Base-by-base conservation (phyloP, 1,140 invertebrate genomes). In the Drosophila saltans region DNA sequence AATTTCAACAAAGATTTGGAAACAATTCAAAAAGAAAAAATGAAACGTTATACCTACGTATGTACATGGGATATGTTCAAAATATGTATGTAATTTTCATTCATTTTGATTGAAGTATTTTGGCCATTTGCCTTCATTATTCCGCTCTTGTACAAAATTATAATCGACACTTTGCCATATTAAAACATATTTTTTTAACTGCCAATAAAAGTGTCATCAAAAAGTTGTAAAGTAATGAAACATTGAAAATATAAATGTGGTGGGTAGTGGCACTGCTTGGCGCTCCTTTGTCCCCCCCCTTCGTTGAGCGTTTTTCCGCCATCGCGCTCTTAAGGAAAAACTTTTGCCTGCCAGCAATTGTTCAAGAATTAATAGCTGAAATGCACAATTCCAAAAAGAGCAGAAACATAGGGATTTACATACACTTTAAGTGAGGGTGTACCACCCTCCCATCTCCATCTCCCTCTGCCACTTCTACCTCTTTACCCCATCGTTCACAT, bases 171-270 rank as follows among this genome's bases (percentile, higher is more conserved):
- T 62, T 75, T 9, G 16, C 21, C 3, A n/a, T 36, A 36, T 58
- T 36, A 58, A 21, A 36, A 39, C 74, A 76, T 76, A 62, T 77
- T 69, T 75, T 78, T 69, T 68, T 70, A 88, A 88, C 79, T 80
- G 79, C 83, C 76, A 86, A 86, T 86, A 88, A 88, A 86, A 86
- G 75, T 86, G 82, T 86, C 82, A 86, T 86, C 83, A 88, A 86
- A 88, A 86, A 86, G 82, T 88, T 88, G 83, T 86, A 88, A 86
- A 86, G 75, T 86, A 86, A 86, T 88, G 83, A 82, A 81, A 83
- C 82, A 85, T 85, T 84, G 74, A 75, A 75, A 85, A 86, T 81
- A 73, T 81, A 76, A 80, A 76, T 82, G 66, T 75, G 65, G 10
- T 21, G 43, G 4, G 5, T 11, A 41, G 40, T 41, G 9, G 43